These are phyloP conservation scores for Gallinago jamesoni DNA, from an alignment of 2,113 vertebrate genomes.

Conservation along the genomic window DNA sequence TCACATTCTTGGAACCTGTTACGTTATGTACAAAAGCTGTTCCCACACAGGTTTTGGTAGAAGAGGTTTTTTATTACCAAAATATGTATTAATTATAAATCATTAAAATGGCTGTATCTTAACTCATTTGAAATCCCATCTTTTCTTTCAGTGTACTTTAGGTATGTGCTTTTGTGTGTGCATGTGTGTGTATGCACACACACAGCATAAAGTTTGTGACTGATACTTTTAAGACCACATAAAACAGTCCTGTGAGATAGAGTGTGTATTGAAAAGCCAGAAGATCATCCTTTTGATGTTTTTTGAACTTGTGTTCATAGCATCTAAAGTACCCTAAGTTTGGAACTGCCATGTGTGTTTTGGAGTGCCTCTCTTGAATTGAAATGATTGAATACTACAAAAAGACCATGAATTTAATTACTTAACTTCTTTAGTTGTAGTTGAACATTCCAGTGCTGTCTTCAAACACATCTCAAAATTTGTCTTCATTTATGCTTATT, in stretches of 20 bases:
- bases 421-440: background rate
- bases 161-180: background rate
- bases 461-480: background rate
- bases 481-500: background rate
- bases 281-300: background rate
- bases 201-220: background rate
- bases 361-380: background rate
- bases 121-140: background rate
- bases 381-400: background rate
- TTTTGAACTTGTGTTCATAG: background rate
- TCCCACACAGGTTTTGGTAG: background rate
- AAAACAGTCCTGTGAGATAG: background rate
- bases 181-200: accelerated
- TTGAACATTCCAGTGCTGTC: background rate
- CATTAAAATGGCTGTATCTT: background rate
- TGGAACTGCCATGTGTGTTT: background rate
- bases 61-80: background rate
- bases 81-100: background rate
- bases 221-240: background rate
- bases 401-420: background rate
- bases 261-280: background rate
- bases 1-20: background rate
- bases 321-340: background rate
- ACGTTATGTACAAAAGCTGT: background rate
- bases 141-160: background rate